phyloP scores from a whole-genome alignment of 2,113 vertebrate genomes.

The Otocyon megalotis region DNA sequence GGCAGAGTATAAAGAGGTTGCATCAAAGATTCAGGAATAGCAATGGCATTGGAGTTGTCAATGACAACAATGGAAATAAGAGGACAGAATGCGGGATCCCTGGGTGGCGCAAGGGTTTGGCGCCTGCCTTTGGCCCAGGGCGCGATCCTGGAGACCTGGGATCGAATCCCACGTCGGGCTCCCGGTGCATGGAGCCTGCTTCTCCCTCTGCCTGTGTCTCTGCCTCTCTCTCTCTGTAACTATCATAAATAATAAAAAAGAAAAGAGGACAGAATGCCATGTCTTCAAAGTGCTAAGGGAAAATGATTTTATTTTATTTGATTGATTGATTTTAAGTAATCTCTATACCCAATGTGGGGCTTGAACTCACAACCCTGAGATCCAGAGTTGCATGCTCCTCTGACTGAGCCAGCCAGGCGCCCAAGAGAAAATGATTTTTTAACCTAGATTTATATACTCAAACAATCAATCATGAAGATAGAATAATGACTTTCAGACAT shows the following conservation, averaged over 20 bases:
- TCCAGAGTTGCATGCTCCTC: not conserved
- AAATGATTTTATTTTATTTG: not conserved
- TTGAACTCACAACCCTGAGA: not conserved
- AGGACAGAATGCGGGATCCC: slow-evolving; percentile 21
- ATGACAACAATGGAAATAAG: not conserved
- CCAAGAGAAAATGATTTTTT: not conserved
- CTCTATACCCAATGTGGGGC: not conserved
- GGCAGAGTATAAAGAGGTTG: not conserved
- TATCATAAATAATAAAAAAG: too few species aligned
- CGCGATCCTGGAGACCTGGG: too few species aligned
- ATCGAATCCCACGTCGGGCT: too few species aligned
- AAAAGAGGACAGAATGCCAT: not conserved
- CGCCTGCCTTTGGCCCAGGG: too few species aligned
- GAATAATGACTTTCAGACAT: slow-evolving; percentile 24
- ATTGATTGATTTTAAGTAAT: not conserved
- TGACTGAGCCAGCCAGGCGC: not conserved
- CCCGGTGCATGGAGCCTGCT: too few species aligned
- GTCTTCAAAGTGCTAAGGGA: not conserved
- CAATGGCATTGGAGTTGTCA: not conserved
- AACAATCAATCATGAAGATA: slow-evolving; percentile 24
- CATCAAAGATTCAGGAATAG: slow-evolving; percentile 42
- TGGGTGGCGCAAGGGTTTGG: too few species aligned
- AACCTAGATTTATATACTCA: slow-evolving; percentile 22
- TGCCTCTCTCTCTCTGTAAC: too few species aligned
- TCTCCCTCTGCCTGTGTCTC: too few species aligned